A percentile compares a stretch with the other conserved stretches of the same genome.
Conservation (phyloP, 2,113 vertebrate genomes). For the Excalfactoria chinensis region DNA sequence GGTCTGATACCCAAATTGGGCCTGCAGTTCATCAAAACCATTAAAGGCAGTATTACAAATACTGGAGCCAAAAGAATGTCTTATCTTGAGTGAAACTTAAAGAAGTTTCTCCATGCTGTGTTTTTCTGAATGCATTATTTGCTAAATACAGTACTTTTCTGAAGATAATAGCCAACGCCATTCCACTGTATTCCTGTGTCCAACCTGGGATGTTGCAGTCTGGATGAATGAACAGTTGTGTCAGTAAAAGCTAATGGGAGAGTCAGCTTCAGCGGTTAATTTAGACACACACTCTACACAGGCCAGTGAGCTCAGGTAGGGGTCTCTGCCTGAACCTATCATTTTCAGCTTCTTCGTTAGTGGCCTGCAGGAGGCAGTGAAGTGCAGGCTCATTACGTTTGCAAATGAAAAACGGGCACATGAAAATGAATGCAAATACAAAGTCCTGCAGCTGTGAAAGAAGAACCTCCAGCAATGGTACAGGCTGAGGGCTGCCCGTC, state of each 20-base stretch:
- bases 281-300: fast-evolving
- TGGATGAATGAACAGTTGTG: neutral
- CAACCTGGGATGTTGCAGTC: neutral
- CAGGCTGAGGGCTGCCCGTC: neutral
- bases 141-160: neutral
- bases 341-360: neutral
- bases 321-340: too few relatives aligned
- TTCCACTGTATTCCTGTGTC: neutral
- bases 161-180: neutral
- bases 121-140: neutral
- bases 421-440: neutral
- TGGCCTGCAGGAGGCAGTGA: neutral
- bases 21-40: neutral
- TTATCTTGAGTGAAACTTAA: neutral
- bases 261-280: neutral
- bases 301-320: neutral
- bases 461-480: neutral
- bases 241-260: neutral
- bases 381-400: neutral
- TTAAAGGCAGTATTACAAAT: neutral
- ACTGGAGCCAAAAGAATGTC: neutral
- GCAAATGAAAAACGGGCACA: neutral
- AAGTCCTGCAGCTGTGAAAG: neutral
- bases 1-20: neutral
- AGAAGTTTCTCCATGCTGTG: neutral